Evolutionary conservation across 2,888 invertebrate species (phyloP), one percentile per base, ranked within the genome.

Genomic region (Acanthosepion esculentum): DNA sequence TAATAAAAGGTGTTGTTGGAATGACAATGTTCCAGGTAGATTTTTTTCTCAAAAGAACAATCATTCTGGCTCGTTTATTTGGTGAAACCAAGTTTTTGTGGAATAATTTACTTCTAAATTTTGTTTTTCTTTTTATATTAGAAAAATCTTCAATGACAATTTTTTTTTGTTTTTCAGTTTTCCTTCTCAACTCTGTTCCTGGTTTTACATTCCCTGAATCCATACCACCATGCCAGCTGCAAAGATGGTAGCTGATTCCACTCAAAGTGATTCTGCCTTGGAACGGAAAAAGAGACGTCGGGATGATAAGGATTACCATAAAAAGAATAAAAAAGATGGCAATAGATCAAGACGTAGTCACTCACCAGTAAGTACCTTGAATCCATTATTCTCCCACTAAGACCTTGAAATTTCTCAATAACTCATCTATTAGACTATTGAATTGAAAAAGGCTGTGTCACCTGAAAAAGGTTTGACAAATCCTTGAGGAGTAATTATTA

Each of bases 201-300:
- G 78, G 78, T 78, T 78, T 33, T 33, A 23, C 78, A 78, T 78
- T 78, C 78, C 12, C 18, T 15, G 12, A 78, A 48, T 48, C 10
- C 2, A 53, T 20, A 4, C 26, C n/a, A 95, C 26, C 48, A 96
- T 96, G 96, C 96, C 96, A 96, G 96, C 97, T 6, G 96, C 96
- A 23, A 97, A 96, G 94, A 97, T 97, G 97, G 96, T 97, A 48
- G 97, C 97, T 0, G 97, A 97, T 94, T 97, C 97, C n/a, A 97
- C 97, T 18, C 96, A 96, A 95, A 95, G 95, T 15, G 97, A 96
- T 78, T 95, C 95, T 48, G 95, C 96, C 78, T 93, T 95, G 92
- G 94, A 95, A 18, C 55, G 94, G 33, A 95, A 95, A 41, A 95
- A 95, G 93, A 95, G 95, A 53, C 93, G 48, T 7, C 48, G 41